Conservation (phyloP, 2,797 vertebrate species). For the Pangasius sanitwongsei region DNA sequence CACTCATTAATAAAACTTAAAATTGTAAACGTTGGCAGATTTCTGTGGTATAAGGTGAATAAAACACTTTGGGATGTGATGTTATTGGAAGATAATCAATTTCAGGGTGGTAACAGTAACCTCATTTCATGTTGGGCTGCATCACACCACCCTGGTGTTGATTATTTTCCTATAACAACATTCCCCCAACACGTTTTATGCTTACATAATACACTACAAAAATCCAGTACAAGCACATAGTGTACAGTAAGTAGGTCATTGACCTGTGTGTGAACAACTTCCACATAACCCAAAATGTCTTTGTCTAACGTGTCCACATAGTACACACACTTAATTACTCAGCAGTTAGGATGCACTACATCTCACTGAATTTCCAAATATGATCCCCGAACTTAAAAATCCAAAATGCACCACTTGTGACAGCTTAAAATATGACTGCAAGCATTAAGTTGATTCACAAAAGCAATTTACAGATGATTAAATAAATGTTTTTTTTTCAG, state of each 20-base stretch:
- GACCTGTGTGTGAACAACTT: neutral
- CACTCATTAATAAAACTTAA: neutral
- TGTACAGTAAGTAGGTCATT: neutral
- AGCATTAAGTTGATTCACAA: neutral
- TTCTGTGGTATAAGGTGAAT: neutral
- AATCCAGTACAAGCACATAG: neutral
- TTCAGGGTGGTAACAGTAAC: neutral
- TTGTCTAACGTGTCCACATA: neutral
- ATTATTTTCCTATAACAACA: neutral
- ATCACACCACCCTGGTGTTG: neutral
- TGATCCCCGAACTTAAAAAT: neutral
- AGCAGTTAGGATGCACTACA: neutral
- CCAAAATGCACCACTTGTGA: neutral
- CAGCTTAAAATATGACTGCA: neutral
- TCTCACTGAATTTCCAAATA: neutral
- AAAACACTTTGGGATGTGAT: neutral
- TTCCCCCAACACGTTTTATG: neutral
- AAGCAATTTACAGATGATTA: neutral
- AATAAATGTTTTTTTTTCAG: neutral
- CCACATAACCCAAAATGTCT: neutral
- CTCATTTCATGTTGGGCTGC: neutral
- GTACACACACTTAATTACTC: neutral
- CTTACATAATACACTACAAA: neutral
- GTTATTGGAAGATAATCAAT: neutral
- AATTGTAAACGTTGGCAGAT: neutral